Base-by-base conservation (phyloP, 1,140 invertebrate species). In the Camponotus floridanus region DNA sequence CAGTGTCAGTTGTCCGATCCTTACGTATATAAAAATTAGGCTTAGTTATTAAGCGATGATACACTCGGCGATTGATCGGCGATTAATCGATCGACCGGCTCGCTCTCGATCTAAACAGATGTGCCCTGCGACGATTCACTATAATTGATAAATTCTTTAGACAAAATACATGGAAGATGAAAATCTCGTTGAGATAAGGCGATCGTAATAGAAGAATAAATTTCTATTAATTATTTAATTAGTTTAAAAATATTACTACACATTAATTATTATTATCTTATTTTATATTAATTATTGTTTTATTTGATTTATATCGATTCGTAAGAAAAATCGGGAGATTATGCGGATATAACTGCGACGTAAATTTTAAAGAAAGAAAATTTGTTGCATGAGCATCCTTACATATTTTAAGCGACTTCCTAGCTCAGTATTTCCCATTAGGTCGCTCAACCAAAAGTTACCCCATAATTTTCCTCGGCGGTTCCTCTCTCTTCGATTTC, bases 1-100 rank as follows among this genome's bases (percentile, higher is more conserved):
- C 78, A 90, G 80, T 86, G 83, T 91, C 88, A 90, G 81, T 88
- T 86, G 87, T 88, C 88, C 90, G 88, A 89, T 88, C 89, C 89
- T 86, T 88, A 76, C 76, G 59, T 88, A 87, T 86, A 51, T 51
- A 51, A 79, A 85, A 48, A 15, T 87, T 85, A 85, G 74, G 39
- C 15, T 68, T 87, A 87, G 86, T 31, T 51, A 71, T 86, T 86
- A 86, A 86, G 67, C 39, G 48, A 80, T 67, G 67, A 26, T 59
- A 68, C 59, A 11, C 15, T 1, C 51, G 15, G 11, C 21, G n/a
- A 42, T 31, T 21, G n/a, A 42, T 31, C 39, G 33, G 45, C 76
- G 76, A 78, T 76, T 11, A 51, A 59, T 39, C 42, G 33, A 15
- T 36, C 70, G 57, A 74, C 61, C 79, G n/a, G 64, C 31, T 81